Evolutionary conservation across 2,888 invertebrate species (phyloP).

Genomic region (Mesopsocus fuscifrons): DNA sequence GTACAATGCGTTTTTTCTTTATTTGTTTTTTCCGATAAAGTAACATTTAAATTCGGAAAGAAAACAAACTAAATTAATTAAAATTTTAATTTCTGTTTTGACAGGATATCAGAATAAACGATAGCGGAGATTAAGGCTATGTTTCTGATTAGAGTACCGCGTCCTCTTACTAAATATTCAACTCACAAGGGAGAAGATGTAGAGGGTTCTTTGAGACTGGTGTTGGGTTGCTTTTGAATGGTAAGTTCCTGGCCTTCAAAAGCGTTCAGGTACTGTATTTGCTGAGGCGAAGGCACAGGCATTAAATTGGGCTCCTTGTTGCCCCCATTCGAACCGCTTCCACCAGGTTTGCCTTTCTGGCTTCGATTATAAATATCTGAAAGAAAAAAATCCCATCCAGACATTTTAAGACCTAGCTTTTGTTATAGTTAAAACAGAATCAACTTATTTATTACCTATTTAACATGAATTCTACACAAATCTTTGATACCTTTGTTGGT

Average conservation of each 20-base stretch:
- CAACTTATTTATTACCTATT: too few relatives aligned
- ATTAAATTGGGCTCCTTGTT: slow-evolving; percentile 76
- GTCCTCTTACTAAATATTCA: too few relatives aligned
- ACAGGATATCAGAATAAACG: too few relatives aligned
- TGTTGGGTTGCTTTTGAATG: slow-evolving; percentile 89
- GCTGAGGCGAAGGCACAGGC: slow-evolving; percentile 92
- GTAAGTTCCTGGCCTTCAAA: slow-evolving; percentile 93
- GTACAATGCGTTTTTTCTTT: not conserved
- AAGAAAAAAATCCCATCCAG: too few relatives aligned
- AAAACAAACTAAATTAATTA: not conserved
- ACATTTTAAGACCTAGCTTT: too few relatives aligned
- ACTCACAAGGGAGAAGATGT: slow-evolving; percentile 59
- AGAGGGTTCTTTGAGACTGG: slow-evolving; percentile 53
- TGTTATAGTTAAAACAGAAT: too few relatives aligned
- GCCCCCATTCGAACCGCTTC: not conserved
- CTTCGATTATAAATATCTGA: not conserved
- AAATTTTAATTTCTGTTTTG: too few relatives aligned
- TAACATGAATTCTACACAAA: too few relatives aligned
- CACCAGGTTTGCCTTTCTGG: not conserved
- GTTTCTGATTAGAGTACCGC: too few relatives aligned
- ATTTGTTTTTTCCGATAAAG: not conserved
- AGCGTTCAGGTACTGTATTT: slow-evolving; percentile 86
- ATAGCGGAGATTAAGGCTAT: too few relatives aligned
- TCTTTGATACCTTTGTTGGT: slow-evolving; percentile 9
- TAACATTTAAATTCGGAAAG: not conserved